Base-by-base conservation (phyloP, 2,888 invertebrate genomes). In the Peribatodes rhomboidaria region DNA sequence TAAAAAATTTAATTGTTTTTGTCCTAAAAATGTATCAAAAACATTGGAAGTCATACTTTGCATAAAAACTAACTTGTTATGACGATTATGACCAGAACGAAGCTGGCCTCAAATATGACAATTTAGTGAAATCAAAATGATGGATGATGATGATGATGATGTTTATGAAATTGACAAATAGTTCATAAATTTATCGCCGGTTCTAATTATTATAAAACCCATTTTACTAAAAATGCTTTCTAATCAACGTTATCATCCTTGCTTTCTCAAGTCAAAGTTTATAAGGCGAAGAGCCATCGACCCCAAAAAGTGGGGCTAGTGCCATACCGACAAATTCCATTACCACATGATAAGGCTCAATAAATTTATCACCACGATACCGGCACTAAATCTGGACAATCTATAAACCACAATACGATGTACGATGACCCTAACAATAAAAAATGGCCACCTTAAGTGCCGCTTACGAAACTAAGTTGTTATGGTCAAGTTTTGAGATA, bases 321-420 rank as follows among this genome's bases (percentile, higher is more conserved):
- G 64, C 35, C 41, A 65, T 58, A 73, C 69, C 68, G 66, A 71
- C 71, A 65, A 80, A 83, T 82, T 85, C 87, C 86, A 89, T 86
- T 86, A 86, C 80, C 77, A 75, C 78, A 75, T 87, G 91, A 90
- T 91, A 91, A 91, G 85, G 74, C 70, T 72, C 83, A 80, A 89
- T 90, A 90, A 88, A 91, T 91, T 88, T 89, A 90, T 89, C 90
- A 88, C 87, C 84, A 76, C 77, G 81, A 81, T 81, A 75, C 80
- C 77, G 68, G 18, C 65, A 67, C 65, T 73, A 73, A 73, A 71
- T 71, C 69, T 66, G 83, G 80, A 65, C 71, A 66, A 73, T 67
- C 71, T 67, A 83, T 89, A 84, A 83, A 81, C 82, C 87, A 87
- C 83, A 76, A 78, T 73, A 56, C 39, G 71, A 66, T 85, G 84